Conservation (phyloP, 2,888 invertebrate species). For the Pasiphila rectangulata region DNA sequence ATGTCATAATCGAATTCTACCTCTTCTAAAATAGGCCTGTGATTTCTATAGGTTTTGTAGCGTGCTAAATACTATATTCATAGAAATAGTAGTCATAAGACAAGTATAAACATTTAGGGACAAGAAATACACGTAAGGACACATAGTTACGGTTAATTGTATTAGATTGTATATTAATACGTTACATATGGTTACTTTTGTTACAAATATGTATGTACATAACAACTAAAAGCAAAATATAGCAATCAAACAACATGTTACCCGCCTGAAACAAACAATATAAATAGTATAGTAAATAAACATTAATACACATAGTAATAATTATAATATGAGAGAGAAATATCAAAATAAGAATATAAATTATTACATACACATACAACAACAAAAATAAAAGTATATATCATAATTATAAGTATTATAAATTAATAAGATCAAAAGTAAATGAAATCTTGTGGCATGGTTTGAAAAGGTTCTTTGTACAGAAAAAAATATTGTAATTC, state of each 20-base stretch:
- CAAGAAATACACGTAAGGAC: too few species aligned
- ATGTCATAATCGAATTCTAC: too few species aligned
- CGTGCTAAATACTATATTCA: too few species aligned
- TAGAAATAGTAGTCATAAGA: too few species aligned
- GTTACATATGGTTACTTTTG: conserved; percentile 15
- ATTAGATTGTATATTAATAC: conserved; percentile 11
- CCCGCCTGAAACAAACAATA: conserved; percentile 26
- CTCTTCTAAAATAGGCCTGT: too few species aligned
- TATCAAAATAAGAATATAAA: neutral
- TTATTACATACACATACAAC: neutral
- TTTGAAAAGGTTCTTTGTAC: too few species aligned
- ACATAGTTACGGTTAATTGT: too few species aligned
- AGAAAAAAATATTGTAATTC: too few species aligned
- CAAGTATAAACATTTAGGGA: too few species aligned
- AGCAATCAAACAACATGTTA: conserved; percentile 30
- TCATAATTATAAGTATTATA: neutral
- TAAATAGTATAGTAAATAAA: conserved; percentile 11
- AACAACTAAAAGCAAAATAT: conserved; percentile 31
- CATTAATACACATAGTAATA: conserved; percentile 13
- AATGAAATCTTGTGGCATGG: too few species aligned
- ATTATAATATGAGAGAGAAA: neutral
- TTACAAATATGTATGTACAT: conserved; percentile 31
- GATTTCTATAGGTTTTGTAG: too few species aligned
- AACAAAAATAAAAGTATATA: neutral
- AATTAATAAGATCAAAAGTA: neutral